Evolutionary conservation across 2,797 vertebrate species (phyloP).

Genomic region (Sebastes nivosus): DNA sequence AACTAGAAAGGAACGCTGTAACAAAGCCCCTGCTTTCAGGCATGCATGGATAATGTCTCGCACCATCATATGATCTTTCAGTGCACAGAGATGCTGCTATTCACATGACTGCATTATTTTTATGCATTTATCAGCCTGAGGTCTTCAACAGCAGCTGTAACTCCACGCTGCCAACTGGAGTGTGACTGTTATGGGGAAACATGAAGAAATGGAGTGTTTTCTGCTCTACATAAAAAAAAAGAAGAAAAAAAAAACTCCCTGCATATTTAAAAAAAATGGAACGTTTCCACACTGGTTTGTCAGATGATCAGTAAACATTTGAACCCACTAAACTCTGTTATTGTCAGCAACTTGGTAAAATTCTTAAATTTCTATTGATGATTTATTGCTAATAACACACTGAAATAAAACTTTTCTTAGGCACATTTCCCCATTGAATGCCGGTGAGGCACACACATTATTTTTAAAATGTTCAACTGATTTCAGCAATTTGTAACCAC

Average conservation of each 20-base stretch:
- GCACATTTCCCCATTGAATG: not conserved
- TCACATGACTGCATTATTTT: slow-evolving; percentile 29
- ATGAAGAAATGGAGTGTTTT: not conserved
- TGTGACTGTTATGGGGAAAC: slow-evolving; percentile 34
- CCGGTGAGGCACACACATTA: too few relatives aligned
- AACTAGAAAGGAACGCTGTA: not conserved
- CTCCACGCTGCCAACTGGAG: slow-evolving; percentile 16
- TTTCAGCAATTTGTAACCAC: too few relatives aligned
- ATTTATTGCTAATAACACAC: not conserved
- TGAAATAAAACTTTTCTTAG: not conserved
- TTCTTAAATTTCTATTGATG: not conserved
- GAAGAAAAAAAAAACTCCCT: not conserved
- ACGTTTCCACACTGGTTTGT: not conserved
- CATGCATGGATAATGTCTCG: not conserved
- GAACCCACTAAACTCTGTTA: not conserved
- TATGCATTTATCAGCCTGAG: slow-evolving; percentile 14
- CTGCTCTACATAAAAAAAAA: not conserved
- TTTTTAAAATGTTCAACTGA: too few relatives aligned
- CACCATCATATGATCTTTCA: slow-evolving; percentile 18
- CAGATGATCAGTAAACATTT: not conserved
- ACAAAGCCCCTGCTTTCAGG: not conserved
- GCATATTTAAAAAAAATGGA: not conserved
- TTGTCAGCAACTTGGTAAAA: not conserved
- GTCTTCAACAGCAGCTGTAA: slow-evolving; percentile 26
- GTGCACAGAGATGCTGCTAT: slow-evolving; percentile 9